Evolutionary conservation across 92 coral and sea anemone genomes (phyloP), one percentile per base, ranked within the genome.

Genomic region (Zoanthus sociatus): DNA sequence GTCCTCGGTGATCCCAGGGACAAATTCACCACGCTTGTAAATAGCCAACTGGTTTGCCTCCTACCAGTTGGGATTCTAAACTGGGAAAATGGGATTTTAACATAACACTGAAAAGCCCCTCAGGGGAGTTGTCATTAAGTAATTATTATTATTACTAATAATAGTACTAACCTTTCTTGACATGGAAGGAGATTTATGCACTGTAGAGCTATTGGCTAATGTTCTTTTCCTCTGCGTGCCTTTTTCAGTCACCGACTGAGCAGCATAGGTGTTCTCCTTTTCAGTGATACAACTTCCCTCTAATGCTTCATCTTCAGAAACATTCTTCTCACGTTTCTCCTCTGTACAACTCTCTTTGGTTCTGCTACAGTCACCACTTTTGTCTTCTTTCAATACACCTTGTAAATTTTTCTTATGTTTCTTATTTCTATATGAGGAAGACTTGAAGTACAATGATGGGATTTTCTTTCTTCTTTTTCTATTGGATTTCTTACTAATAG

Each of bases 381-480:
- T 88, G 21, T 51, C 75, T 26, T 72, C 83, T 72, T 83, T 67
- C 9, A 88, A 71, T 32, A 54, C 20, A 51, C 51, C 71, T 72
- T 71, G 48, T 72, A 48, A 48, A 55, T 20, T 74, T 21, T 44
- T 42, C 15, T 56, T 53, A 1, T 18, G 53, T 61, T 73, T 88
- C 63, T 14, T 44, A 31, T 51, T 30, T 37, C 81, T 88, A 77
- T 75, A 51, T 56, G 61, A 33, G 11, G 54, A 71, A 2, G 71
- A 73, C 31, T 11, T 56, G 66, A 60, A 42, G 17, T 0, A 17
- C n/a, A 58, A 26, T 32, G 74, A 14, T 73, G 75, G 67, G 7
- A 6, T 30, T 71, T 51, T 26, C 21, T 45, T 76, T 26, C 71
- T 84, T 60, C 68, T 78, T 60, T 33, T 47, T 53, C 31, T 84